Evolutionary conservation across 2,113 vertebrate species (phyloP).

Genomic region (Vulpes ferrilata): DNA sequence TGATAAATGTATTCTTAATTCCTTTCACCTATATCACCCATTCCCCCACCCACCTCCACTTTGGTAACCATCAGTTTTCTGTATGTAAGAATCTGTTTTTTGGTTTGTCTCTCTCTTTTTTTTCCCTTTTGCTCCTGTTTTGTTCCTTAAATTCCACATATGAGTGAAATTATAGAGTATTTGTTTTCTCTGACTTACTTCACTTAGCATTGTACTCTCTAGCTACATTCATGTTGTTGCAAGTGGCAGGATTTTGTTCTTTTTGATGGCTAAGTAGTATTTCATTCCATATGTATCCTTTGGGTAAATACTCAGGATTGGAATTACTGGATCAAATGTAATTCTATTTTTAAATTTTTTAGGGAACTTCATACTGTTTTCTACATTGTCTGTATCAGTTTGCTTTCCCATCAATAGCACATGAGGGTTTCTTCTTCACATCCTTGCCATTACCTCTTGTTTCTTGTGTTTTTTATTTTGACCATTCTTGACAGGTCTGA

Average conservation of each 20-base stretch:
- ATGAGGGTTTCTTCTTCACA: not conserved
- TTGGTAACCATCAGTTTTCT: too few species aligned
- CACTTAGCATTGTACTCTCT: not conserved
- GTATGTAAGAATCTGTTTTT: not conserved
- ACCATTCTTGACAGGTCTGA: not conserved
- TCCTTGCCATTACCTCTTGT: not conserved
- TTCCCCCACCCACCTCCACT: too few species aligned
- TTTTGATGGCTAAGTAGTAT: not conserved
- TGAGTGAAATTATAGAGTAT: not conserved
- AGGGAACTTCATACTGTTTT: not conserved
- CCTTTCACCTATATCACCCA: too few species aligned
- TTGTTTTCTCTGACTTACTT: not conserved
- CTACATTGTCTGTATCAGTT: not conserved
- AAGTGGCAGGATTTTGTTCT: not conserved
- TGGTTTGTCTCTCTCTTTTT: not conserved
- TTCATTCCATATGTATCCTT: not conserved
- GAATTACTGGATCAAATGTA: not conserved
- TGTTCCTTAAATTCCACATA: not conserved
- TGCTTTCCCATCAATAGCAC: not conserved
- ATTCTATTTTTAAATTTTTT: not conserved
- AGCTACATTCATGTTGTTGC: not conserved
- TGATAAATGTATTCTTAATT: not conserved
- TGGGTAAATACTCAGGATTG: not conserved
- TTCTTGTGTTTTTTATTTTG: not conserved
- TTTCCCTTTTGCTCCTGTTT: not conserved